These are phyloP conservation scores for Hippoglossus stenolepis DNA, from an alignment of 2,113 vertebrate species.

Conservation along the genomic window DNA sequence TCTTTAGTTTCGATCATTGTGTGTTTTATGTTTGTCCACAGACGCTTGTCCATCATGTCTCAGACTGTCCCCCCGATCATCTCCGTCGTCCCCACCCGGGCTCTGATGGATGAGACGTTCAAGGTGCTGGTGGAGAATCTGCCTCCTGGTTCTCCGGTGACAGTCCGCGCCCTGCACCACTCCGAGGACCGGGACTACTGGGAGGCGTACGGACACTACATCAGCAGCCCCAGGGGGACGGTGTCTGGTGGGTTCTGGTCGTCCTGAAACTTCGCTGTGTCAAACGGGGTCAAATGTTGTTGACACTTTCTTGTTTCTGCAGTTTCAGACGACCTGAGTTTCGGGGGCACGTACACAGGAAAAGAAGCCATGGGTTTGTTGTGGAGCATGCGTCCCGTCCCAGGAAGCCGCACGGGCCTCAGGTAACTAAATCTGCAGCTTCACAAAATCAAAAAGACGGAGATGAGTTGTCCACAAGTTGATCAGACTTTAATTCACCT, in stretches of 20 bases:
- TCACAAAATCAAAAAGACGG: background rate
- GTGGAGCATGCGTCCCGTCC: conserved; percentile 80
- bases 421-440: conserved; percentile 59
- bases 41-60: conserved; percentile 22
- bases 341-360: conserved; percentile 80
- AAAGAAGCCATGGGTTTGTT: conserved; percentile 80
- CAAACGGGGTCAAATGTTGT: background rate
- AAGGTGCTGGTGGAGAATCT: conserved; percentile 73
- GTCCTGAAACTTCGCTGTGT: background rate
- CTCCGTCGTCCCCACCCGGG: conserved; percentile 68
- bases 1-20: no score
- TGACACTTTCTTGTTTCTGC: background rate
- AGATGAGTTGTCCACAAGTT: no score
- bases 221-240: conserved; percentile 64
- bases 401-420: conserved; percentile 72
- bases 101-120: conserved; percentile 75
- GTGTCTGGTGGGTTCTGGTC: conserved; percentile 67
- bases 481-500: no score
- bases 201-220: conserved; percentile 81
- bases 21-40: conserved; percentile 16
- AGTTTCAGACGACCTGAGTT: conserved; percentile 74
- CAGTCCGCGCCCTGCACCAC: conserved; percentile 68
- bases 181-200: conserved; percentile 78
- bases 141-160: conserved; percentile 56
- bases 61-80: conserved; percentile 27